Percentiles rank a stretch among this genome's conserved stretches.
Evolutionary conservation across 2,113 vertebrate species (phyloP).

Genomic region (Sisor rabdophorus): DNA sequence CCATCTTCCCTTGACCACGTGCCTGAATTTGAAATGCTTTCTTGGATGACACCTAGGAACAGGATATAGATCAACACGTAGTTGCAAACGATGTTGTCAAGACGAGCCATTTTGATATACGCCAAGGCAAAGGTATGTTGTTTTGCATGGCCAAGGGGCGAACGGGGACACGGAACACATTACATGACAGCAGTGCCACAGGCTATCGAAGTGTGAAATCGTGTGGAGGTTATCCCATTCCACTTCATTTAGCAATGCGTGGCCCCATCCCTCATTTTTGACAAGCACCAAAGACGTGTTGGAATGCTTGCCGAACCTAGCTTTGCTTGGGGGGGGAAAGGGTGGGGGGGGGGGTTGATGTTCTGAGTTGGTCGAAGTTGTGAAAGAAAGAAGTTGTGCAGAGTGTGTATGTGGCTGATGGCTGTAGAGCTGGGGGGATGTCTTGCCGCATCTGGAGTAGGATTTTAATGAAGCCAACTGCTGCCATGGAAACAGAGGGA

Average conservation of each 20-base stretch:
- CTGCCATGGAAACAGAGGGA: conserved; percentile 74
- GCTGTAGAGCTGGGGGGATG: conserved; percentile 19
- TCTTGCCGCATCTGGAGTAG: conserved; percentile 56
- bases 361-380: conserved; percentile 27
- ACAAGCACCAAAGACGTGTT: conserved; percentile 67
- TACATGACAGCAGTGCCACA: conserved; percentile 49
- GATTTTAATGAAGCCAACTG: conserved; percentile 69
- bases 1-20: background rate
- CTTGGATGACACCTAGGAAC: background rate
- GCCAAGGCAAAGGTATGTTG: conserved; percentile 20
- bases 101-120: conserved; percentile 28
- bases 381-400: conserved; percentile 24
- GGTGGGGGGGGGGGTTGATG: conserved; percentile 14
- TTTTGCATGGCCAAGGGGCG: conserved; percentile 26
- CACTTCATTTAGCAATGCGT: conserved; percentile 71
- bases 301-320: conserved; percentile 26
- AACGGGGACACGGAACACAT: conserved; percentile 11
- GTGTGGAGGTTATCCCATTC: conserved; percentile 67
- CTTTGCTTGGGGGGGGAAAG: conserved; percentile 43
- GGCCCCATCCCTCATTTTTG: conserved; percentile 72
- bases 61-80: background rate
- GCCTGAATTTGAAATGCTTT: background rate
- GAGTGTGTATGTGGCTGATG: conserved; percentile 26
- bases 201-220: conserved; percentile 71
- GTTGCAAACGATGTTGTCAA: conserved; percentile 27